Evolutionary conservation across 2,113 vertebrate species (phyloP).

Genomic region (Galemys pyrenaicus): DNA sequence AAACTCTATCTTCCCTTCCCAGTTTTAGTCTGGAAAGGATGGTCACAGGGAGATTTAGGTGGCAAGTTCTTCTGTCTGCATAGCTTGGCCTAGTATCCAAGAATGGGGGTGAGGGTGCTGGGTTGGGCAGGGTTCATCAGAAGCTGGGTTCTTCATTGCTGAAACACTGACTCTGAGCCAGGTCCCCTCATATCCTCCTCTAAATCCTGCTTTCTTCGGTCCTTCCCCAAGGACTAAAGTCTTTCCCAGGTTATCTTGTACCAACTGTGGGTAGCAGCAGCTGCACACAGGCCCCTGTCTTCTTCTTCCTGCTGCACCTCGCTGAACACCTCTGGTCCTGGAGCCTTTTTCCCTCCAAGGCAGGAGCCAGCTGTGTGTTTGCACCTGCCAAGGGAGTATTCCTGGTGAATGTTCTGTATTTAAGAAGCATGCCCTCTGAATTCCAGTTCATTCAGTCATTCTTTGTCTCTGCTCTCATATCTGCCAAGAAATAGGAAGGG

Average conservation of each 20-base stretch:
- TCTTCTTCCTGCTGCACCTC: not conserved
- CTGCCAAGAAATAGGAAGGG: not conserved
- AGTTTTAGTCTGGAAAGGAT: not conserved
- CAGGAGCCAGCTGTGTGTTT: not conserved
- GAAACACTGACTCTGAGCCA: not conserved
- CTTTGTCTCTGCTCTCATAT: not conserved
- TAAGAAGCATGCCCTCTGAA: not conserved
- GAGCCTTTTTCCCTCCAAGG: not conserved
- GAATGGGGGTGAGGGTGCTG: fast-evolving
- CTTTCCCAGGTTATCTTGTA: fast-evolving
- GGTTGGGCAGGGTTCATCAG: fast-evolving
- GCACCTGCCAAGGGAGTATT: not conserved
- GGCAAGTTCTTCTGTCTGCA: not conserved
- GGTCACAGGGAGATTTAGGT: not conserved
- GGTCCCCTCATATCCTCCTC: not conserved
- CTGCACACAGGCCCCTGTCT: fast-evolving
- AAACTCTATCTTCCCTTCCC: not conserved
- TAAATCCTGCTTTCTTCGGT: not conserved
- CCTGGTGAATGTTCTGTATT: not conserved
- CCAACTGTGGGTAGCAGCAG: fast-evolving
- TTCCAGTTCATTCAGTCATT: not conserved
- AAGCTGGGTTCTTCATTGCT: not conserved
- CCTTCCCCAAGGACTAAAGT: not conserved
- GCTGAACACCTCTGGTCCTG: fast-evolving
- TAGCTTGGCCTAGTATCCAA: not conserved